Evolutionary conservation across 2,797 vertebrate species (phyloP).

Genomic region (Tenualosa thibaudeaui): DNA sequence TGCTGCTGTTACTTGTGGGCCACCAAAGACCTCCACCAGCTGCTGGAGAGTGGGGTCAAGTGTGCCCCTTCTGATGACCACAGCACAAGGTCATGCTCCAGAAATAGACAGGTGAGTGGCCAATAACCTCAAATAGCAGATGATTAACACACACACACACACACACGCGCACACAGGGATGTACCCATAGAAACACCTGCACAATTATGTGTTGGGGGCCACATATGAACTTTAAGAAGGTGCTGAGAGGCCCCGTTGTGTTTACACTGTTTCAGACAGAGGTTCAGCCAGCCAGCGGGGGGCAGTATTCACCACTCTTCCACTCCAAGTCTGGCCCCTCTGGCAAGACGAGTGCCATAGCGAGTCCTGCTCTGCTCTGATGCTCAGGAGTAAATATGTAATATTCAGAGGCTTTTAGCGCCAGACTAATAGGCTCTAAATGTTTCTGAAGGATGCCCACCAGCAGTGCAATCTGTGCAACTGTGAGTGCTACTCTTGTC

Average conservation of each 20-base stretch:
- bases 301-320: constrained; percentile 55
- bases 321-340: not conserved
- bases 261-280: not conserved
- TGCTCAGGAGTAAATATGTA: constrained; percentile 30
- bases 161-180: not conserved
- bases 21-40: not conserved
- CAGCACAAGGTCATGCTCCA: not conserved
- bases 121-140: not conserved
- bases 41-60: not conserved
- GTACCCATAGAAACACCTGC: not conserved
- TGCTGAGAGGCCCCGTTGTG: not conserved
- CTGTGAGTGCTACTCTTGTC: not conserved
- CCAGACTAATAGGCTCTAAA: not conserved
- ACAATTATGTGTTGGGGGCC: not conserved
- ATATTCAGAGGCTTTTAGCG: constrained; percentile 38
- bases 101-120: not conserved
- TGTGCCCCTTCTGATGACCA: not conserved
- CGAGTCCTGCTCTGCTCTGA: not conserved
- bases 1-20: not conserved
- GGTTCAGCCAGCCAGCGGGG: constrained; percentile 41
- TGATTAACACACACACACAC: not conserved
- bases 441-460: constrained; percentile 31
- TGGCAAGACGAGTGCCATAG: constrained; percentile 9
- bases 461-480: constrained; percentile 28
- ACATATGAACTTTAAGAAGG: not conserved